Evolutionary conservation across 2,888 invertebrate species (phyloP).

Genomic region (Iphiclides podalirius): DNA sequence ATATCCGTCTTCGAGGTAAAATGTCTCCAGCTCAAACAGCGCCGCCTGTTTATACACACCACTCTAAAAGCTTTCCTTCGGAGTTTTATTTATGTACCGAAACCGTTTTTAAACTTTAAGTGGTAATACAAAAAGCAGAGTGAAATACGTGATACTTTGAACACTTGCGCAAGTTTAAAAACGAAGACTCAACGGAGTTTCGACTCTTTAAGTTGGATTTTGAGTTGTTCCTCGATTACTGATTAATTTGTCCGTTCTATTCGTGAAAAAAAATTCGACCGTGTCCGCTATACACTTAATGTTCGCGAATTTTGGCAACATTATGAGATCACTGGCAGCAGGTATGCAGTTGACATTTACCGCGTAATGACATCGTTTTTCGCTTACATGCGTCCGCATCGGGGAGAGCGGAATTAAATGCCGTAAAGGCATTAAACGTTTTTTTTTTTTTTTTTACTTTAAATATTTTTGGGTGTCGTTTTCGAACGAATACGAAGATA

Average conservation of each 20-base stretch:
- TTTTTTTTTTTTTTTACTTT: conserved; percentile 25
- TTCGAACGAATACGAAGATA: conserved; percentile 29
- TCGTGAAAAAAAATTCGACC: not conserved
- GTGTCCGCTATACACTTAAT: not conserved
- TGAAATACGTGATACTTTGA: conserved; percentile 33
- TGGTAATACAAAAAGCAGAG: conserved; percentile 30
- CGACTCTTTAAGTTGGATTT: conserved; percentile 15
- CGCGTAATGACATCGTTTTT: conserved; percentile 24
- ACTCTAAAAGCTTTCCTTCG: conserved; percentile 43
- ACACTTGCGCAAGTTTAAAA: conserved; percentile 27
- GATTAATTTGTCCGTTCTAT: not conserved
- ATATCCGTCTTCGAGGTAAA: conserved; percentile 38
- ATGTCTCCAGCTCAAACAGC: conserved; percentile 43
- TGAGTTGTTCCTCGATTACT: conserved; percentile 5
- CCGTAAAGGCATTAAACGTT: conserved; percentile 24
- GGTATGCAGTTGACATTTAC: conserved; percentile 26
- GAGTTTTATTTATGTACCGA: conserved; percentile 43
- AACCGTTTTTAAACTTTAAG: conserved; percentile 44
- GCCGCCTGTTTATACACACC: conserved; percentile 43
- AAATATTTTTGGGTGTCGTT: conserved; percentile 34
- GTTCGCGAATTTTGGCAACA: conserved; percentile 14
- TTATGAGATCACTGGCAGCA: conserved; percentile 19
- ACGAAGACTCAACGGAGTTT: conserved; percentile 27
- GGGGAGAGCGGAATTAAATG: conserved; percentile 27
- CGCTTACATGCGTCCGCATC: conserved; percentile 20